Conservation (phyloP, 1,140 invertebrate genomes). For the Euura saliciscinereae region DNA sequence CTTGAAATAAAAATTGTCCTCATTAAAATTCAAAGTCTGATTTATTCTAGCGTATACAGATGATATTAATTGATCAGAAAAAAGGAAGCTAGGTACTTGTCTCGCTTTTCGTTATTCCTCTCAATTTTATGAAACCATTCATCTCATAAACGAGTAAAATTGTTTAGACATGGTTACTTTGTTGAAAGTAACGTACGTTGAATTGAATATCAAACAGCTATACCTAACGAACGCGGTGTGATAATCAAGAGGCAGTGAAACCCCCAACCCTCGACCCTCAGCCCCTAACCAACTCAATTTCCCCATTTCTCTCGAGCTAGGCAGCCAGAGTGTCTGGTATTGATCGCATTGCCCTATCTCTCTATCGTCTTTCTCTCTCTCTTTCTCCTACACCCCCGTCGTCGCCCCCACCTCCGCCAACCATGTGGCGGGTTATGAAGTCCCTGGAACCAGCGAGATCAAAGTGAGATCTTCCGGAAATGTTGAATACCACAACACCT, state of each 20-base stretch:
- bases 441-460: neutral
- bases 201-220: neutral
- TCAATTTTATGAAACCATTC: neutral
- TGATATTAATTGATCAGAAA: no score
- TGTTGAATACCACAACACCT: no score
- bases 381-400: slow-evolving; percentile 10
- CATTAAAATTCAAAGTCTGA: no score
- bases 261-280: neutral
- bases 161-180: neutral
- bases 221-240: neutral
- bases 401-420: neutral
- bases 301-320: slow-evolving; percentile 23
- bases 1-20: no score
- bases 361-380: neutral
- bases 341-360: slow-evolving; percentile 29
- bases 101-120: no score
- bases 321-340: slow-evolving; percentile 42
- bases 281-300: slow-evolving; percentile 5
- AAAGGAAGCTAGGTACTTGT: no score
- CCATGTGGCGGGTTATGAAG: neutral
- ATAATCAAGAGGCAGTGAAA: neutral
- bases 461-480: no score
- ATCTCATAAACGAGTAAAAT: neutral
- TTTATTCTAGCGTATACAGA: no score
- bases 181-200: neutral